These are phyloP conservation scores for Eubasilissa regina DNA, from an alignment of 1,140 invertebrate genomes.

Conservation along the genomic window DNA sequence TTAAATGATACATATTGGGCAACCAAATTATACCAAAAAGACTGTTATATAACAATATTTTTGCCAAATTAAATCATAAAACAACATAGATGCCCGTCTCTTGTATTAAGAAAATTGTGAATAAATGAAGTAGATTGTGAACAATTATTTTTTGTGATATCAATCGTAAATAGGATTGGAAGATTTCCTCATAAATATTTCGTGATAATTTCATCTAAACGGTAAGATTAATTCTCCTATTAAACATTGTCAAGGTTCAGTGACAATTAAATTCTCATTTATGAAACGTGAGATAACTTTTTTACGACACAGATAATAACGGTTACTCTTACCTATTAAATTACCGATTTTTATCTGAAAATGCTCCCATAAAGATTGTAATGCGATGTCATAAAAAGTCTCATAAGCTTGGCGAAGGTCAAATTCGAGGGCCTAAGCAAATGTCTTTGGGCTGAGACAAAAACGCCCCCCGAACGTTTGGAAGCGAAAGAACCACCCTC, in stretches of 20 bases:
- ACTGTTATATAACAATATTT: too few relatives aligned
- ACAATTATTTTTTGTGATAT: too few relatives aligned
- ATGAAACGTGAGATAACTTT: constrained; percentile 21
- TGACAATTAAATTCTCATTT: constrained; percentile 24
- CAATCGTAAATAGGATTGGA: too few relatives aligned
- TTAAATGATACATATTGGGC: too few relatives aligned
- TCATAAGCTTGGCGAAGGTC: not conserved
- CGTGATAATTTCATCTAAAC: too few relatives aligned
- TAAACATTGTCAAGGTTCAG: not conserved
- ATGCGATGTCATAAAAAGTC: constrained; percentile 16
- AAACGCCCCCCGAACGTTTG: not conserved
- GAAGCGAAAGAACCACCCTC: too few relatives aligned
- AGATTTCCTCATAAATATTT: too few relatives aligned
- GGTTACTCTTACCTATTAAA: constrained; percentile 24
- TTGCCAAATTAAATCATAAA: too few relatives aligned
- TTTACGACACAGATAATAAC: constrained; percentile 1
- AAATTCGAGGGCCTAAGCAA: not conserved
- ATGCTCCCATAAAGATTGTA: constrained; percentile 26
- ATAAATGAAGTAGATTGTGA: too few relatives aligned
- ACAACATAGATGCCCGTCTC: too few relatives aligned
- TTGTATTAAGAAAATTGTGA: too few relatives aligned
- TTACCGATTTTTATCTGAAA: constrained; percentile 27
- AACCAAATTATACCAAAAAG: too few relatives aligned
- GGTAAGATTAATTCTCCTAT: not conserved
- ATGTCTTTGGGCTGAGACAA: not conserved